Base-by-base conservation (phyloP, 2,113 vertebrate genomes). In the Peromyscus californicus region DNA sequence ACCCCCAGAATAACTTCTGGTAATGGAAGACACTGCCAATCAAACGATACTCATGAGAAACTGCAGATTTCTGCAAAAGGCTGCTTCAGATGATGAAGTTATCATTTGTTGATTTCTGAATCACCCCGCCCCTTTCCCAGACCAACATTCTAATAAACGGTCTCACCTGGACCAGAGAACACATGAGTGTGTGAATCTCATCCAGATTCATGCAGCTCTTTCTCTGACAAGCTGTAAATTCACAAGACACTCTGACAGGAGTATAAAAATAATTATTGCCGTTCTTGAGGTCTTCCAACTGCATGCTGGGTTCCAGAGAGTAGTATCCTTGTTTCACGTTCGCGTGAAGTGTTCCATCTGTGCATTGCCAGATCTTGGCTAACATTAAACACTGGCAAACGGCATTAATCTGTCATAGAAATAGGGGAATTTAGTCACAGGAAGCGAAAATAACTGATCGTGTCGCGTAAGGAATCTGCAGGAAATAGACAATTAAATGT, bases 191-290 rank as follows among this genome's bases (percentile, higher is more conserved):
- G 95, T 91, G 76, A 87, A 63, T 95, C 94, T 93, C 61, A 75
- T 95, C 92, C 67, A 94, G 86, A 96, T 93, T 90, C 90, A 39
- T 90, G 76, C 70, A 67, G 54, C 36, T 19, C 93, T 92, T 90
- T 78, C 89, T 95, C 92, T 83, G 63, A 97, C 93, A 97, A 95
- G 82, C n/a, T 94, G 3, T 86, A 97, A 94, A 69, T 96, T 97
- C 91, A 83, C 82, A 90, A 91, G 96, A 93, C 1, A 13, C 59
- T 97, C 85, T 95, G 83, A 94, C 94, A 97, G 79, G 95, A 94
- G 90, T 76, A 85, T 97, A 95, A 97, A 97, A 97, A 93, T 95
- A 96, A 80, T 96, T 48, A 96, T 84, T 93, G 82, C 94, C 90
- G 70, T 97, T 97, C 93, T 91, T 84, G 85, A 79, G 42, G 82